These are phyloP conservation scores for Gymnoscopelus microlampas DNA, from an alignment of 2,797 vertebrate species.

Conservation along the genomic window DNA sequence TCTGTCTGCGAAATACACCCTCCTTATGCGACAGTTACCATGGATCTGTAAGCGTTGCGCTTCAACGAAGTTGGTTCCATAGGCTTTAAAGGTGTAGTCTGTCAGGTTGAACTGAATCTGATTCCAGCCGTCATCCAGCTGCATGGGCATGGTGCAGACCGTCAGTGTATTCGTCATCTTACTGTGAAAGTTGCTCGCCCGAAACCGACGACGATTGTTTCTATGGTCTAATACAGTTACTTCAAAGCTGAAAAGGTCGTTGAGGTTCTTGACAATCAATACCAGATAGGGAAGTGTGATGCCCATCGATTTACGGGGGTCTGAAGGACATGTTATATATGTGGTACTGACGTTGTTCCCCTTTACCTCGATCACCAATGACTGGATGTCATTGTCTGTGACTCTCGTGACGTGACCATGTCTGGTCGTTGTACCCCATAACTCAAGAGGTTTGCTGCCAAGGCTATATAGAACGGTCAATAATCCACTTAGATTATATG, in stretches of 20 bases:
- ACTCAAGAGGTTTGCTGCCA: slow-evolving; percentile 96
- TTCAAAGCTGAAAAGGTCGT: slow-evolving; percentile 98
- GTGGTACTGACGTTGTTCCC: slow-evolving; percentile 97
- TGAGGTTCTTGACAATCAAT: slow-evolving; percentile 98
- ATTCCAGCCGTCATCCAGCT: slow-evolving; percentile 97
- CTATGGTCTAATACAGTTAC: slow-evolving; percentile 96
- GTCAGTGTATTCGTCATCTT: slow-evolving; percentile 95
- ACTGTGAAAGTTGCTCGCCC: slow-evolving; percentile 97
- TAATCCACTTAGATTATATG: slow-evolving; percentile 92
- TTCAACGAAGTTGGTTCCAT: slow-evolving; percentile 96
- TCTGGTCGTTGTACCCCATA: slow-evolving; percentile 98
- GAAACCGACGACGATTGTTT: slow-evolving; percentile 92
- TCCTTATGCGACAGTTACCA: slow-evolving; percentile 94
- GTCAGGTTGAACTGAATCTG: slow-evolving; percentile 98
- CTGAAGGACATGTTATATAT: slow-evolving; percentile 96
- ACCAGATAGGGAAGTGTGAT: slow-evolving; percentile 96
- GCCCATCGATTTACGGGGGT: slow-evolving; percentile 95
- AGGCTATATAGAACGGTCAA: slow-evolving; percentile 96
- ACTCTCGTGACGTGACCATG: slow-evolving; percentile 97
- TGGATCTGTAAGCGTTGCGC: slow-evolving; percentile 98
- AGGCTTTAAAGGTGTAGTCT: slow-evolving; percentile 94
- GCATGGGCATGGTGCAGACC: slow-evolving; percentile 98
- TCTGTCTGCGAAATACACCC: slow-evolving; percentile 97
- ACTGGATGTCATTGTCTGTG: slow-evolving; percentile 97
- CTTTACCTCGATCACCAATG: slow-evolving; percentile 93